Percentiles rank a stretch among this genome's conserved stretches.
These are phyloP conservation scores for Streblospio benedicti DNA, from an alignment of 1,140 invertebrate genomes.

Conservation along the genomic window DNA sequence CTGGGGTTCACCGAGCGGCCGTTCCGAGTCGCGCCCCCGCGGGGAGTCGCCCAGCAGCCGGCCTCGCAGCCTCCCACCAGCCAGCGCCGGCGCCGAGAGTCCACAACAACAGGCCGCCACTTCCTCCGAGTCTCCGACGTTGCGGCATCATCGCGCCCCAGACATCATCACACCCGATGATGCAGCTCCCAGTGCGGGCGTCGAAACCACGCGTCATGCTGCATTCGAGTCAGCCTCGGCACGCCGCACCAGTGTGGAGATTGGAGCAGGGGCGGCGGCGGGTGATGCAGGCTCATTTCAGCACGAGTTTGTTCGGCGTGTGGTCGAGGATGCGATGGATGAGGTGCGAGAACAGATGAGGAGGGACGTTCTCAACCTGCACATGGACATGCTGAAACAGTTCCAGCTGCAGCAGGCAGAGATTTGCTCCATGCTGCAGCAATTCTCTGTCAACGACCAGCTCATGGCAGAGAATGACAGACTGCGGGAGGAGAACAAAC, in stretches of 20 bases:
- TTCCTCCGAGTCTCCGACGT: too few relatives aligned
- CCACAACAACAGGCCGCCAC: too few relatives aligned
- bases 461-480: constrained; percentile 19
- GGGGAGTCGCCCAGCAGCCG: too few relatives aligned
- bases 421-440: constrained; percentile 16
- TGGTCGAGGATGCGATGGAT: constrained; percentile 24
- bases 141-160: too few relatives aligned
- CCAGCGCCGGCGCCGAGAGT: too few relatives aligned
- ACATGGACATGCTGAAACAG: constrained; percentile 26
- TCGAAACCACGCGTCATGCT: too few relatives aligned
- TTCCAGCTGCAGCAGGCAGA: constrained; percentile 28
- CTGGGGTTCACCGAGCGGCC: too few relatives aligned
- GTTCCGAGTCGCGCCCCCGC: too few relatives aligned
- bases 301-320: constrained; percentile 23
- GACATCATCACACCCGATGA: too few relatives aligned
- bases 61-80: too few relatives aligned
- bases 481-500: constrained; percentile 20
- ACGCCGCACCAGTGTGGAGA: not conserved
- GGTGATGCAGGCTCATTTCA: constrained; percentile 17
- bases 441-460: constrained; percentile 21
- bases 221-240: not conserved
- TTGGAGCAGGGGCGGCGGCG: not conserved
- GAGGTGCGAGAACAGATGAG: constrained; percentile 25
- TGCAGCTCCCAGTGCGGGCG: not conserved
- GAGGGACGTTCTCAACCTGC: constrained; percentile 21